phyloP scores from a whole-genome alignment of 2,888 invertebrate species.

The Melipona bicolor region DNA sequence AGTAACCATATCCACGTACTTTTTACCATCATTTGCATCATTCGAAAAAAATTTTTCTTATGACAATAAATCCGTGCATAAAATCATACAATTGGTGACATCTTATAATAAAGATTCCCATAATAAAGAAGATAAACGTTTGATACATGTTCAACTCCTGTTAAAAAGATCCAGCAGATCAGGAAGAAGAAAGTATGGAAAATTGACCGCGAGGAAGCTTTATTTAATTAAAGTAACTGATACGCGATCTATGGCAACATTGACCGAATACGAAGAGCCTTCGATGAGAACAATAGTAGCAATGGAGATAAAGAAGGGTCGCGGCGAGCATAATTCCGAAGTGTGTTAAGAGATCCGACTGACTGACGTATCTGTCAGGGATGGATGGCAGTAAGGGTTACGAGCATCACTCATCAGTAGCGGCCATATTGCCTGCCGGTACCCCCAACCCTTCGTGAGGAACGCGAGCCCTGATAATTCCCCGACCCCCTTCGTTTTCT shows the following conservation, averaged over 20 bases:
- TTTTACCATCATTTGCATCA: background rate
- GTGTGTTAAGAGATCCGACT: constrained; percentile 75
- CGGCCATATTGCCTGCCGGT: constrained; percentile 82
- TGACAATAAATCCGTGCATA: background rate
- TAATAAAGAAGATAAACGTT: background rate
- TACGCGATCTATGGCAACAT: constrained; percentile 17
- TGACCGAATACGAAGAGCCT: constrained; percentile 28
- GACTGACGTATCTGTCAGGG: constrained; percentile 76
- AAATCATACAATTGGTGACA: too few species aligned
- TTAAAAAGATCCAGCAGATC: background rate
- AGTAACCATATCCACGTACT: background rate
- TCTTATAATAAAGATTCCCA: too few species aligned
- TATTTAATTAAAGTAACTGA: constrained; percentile 56
- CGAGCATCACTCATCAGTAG: constrained; percentile 83
- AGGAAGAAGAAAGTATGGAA: background rate
- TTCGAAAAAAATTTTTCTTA: too few species aligned
- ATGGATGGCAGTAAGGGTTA: constrained; percentile 80
- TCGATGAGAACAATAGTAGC: constrained; percentile 60
- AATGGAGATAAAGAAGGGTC: constrained; percentile 75
- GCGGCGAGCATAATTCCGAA: constrained; percentile 74
- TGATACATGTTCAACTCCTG: background rate
- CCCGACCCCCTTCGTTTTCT: constrained; percentile 73
- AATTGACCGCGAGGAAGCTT: background rate
- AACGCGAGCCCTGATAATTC: constrained; percentile 82
- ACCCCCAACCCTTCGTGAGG: constrained; percentile 72